phyloP scores from a whole-genome alignment of 2,888 invertebrate species.

The Emesis russula region DNA sequence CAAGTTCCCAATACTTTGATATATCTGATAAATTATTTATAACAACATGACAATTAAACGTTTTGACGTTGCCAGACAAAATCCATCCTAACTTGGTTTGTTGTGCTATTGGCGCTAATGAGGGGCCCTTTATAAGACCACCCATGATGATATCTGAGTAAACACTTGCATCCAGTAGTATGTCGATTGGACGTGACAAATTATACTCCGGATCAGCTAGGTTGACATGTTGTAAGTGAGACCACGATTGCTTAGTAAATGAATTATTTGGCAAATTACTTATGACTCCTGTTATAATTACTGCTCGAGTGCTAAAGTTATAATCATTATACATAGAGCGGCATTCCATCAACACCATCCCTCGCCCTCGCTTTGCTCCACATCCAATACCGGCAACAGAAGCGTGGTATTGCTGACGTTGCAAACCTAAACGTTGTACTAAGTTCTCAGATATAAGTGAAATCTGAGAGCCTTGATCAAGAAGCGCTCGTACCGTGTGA shows the following conservation, averaged over 20 bases:
- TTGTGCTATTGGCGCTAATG: slow-evolving; percentile 50
- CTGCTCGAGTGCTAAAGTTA: not conserved
- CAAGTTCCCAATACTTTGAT: slow-evolving; percentile 35
- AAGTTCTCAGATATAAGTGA: slow-evolving; percentile 17
- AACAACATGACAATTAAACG: slow-evolving; percentile 31
- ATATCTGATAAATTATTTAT: slow-evolving; percentile 26
- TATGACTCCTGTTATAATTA: slow-evolving; percentile 1
- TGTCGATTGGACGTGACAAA: slow-evolving; percentile 33
- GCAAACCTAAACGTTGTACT: slow-evolving; percentile 27
- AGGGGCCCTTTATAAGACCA: slow-evolving; percentile 48
- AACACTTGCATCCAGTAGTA: slow-evolving; percentile 44
- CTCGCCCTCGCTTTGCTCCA: not conserved
- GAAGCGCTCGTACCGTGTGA: slow-evolving; percentile 16
- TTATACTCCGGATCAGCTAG: slow-evolving; percentile 36
- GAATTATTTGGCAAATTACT: slow-evolving; percentile 10
- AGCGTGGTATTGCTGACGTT: slow-evolving; percentile 22
- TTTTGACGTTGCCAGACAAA: not conserved
- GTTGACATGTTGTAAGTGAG: slow-evolving; percentile 3
- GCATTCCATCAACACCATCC: not conserved
- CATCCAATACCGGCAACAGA: slow-evolving; percentile 33
- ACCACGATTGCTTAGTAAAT: slow-evolving; percentile 7
- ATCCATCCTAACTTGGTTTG: slow-evolving; percentile 49
- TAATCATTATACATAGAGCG: slow-evolving; percentile 6
- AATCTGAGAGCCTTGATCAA: too few species aligned
- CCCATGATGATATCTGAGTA: slow-evolving; percentile 37